Evolutionary conservation across 1,140 invertebrate genomes (phyloP).

Genomic region (Ips typographus): DNA sequence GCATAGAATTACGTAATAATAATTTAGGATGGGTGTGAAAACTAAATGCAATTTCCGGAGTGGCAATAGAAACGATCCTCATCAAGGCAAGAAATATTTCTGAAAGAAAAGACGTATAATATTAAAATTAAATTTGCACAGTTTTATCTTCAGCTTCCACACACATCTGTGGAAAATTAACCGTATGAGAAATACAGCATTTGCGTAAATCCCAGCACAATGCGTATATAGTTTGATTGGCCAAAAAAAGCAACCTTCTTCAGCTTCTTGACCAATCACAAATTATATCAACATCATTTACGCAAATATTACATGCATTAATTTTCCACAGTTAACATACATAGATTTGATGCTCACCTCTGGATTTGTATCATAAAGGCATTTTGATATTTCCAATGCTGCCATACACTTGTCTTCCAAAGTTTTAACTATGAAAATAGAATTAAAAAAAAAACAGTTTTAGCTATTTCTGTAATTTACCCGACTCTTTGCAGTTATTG

Average conservation of each 20-base stretch:
- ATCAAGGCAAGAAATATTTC: conserved; percentile 26
- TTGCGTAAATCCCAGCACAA: too few species aligned
- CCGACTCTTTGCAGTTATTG: conserved; percentile 41
- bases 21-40: too few species aligned
- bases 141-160: too few species aligned
- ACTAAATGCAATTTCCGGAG: too few species aligned
- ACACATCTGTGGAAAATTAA: too few species aligned
- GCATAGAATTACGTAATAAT: too few species aligned
- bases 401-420: conserved; percentile 39
- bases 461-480: conserved; percentile 20
- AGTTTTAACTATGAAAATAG: conserved; percentile 33
- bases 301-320: neutral
- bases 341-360: conserved; percentile 17
- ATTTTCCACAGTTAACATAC: neutral
- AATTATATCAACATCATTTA: too few species aligned
- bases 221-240: too few species aligned
- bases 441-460: neutral
- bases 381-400: conserved; percentile 40
- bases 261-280: neutral
- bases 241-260: neutral
- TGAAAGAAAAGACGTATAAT: conserved; percentile 17
- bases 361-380: conserved; percentile 39
- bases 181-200: too few species aligned
- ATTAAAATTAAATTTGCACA: too few species aligned
- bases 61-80: neutral